These are phyloP conservation scores for Pogonomyrmex barbatus DNA, from an alignment of 1,140 invertebrate genomes.

Conservation along the genomic window DNA sequence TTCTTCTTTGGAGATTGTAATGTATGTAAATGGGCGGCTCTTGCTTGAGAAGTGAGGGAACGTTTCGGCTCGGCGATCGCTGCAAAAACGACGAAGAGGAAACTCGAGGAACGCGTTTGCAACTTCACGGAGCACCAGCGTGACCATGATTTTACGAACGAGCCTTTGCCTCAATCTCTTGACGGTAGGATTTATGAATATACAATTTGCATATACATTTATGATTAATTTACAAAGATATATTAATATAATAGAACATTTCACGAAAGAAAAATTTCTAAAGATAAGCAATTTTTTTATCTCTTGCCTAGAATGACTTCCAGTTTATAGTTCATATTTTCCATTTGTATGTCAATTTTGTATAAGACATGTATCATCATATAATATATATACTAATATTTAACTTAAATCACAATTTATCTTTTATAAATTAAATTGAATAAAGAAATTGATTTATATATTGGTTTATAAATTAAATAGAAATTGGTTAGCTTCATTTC, in stretches of 20 bases:
- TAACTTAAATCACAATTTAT: too few relatives aligned
- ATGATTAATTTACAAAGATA: neutral
- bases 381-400: too few relatives aligned
- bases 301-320: too few relatives aligned
- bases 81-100: conserved; percentile 39
- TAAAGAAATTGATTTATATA: too few relatives aligned
- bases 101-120: conserved; percentile 9
- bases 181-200: conserved; percentile 55
- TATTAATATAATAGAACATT: conserved; percentile 4
- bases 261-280: neutral
- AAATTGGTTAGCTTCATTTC: too few relatives aligned
- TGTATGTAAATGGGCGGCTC: conserved; percentile 30
- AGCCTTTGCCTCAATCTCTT: conserved; percentile 61
- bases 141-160: conserved; percentile 61
- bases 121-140: conserved; percentile 19
- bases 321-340: too few relatives aligned
- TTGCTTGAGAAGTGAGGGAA: conserved; percentile 39
- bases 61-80: conserved; percentile 18
- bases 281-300: neutral
- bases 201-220: neutral
- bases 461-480: too few relatives aligned
- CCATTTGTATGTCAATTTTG: too few relatives aligned
- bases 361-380: too few relatives aligned
- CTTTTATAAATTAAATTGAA: too few relatives aligned
- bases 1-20: conserved; percentile 24